Conservation (phyloP, 2,888 invertebrate genomes). For the Drosophila multiciliata region DNA sequence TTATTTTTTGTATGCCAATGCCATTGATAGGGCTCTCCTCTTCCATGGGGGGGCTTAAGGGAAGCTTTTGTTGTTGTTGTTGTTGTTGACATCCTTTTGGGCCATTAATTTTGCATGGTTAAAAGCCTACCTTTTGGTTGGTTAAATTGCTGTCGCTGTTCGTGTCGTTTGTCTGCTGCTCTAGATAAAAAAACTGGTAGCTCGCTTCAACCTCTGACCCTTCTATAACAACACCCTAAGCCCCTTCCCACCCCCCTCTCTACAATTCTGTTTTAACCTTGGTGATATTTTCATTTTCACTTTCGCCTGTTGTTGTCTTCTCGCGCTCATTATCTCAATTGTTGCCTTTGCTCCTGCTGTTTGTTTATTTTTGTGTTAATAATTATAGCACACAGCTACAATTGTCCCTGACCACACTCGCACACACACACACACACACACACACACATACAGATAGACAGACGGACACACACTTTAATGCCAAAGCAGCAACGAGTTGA, state of each 20-base stretch:
- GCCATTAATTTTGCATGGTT: conserved; percentile 70
- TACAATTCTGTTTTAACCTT: conserved; percentile 51
- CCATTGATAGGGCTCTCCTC: conserved; percentile 35
- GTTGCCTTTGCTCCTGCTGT: conserved; percentile 53
- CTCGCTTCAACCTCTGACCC: conserved; percentile 17
- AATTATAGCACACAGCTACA: conserved; percentile 66
- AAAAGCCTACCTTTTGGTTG: conserved; percentile 31
- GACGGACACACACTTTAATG: conserved; percentile 9
- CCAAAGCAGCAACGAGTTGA: conserved; percentile 47
- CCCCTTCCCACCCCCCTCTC: background rate
- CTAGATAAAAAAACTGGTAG: conserved; percentile 48
- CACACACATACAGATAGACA: conserved; percentile 1
- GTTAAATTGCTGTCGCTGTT: conserved; percentile 39
- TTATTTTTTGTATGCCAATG: conserved; percentile 42
- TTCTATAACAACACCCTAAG: background rate
- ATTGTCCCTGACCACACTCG: conserved; percentile 76
- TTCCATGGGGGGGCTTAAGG: conserved; percentile 33
- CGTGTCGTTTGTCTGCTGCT: conserved; percentile 23
- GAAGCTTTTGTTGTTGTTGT: conserved; percentile 29
- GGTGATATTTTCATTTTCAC: conserved; percentile 63
- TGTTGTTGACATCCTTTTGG: conserved; percentile 70
- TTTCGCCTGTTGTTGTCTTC: conserved; percentile 49
- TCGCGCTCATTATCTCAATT: conserved; percentile 74
- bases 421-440: conserved; percentile 12
- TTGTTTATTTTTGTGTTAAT: conserved; percentile 65